phyloP scores from a whole-genome alignment of 2,113 vertebrate genomes.

The Jaculus jaculus region DNA sequence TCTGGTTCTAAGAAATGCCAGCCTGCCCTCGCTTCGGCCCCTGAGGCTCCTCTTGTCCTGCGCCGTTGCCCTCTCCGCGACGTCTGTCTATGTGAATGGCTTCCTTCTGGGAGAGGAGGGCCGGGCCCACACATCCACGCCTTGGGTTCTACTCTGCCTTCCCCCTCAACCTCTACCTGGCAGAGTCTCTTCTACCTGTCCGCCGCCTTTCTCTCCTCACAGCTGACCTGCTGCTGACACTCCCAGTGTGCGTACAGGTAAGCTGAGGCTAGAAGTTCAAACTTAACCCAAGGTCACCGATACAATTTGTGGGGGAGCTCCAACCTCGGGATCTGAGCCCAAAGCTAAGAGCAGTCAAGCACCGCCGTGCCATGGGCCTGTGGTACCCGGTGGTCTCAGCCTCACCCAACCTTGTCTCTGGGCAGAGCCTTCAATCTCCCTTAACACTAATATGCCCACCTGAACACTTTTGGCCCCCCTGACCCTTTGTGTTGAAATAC shows the following conservation, averaged over 20 bases:
- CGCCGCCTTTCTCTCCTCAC: too few species aligned
- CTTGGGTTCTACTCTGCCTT: not conserved
- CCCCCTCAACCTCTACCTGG: accelerated
- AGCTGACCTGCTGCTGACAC: accelerated
- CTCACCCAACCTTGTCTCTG: not conserved
- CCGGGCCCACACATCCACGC: not conserved
- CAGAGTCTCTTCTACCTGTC: not conserved
- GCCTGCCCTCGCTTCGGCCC: not conserved
- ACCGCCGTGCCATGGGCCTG: not conserved
- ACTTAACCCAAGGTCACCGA: not conserved
- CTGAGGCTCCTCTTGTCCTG: not conserved
- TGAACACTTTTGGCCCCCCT: not conserved
- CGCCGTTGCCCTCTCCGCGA: not conserved
- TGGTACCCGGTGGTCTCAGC: not conserved
- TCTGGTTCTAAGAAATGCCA: not conserved
- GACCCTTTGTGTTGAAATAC: not conserved
- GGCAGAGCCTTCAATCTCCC: not conserved
- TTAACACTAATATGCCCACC: accelerated
- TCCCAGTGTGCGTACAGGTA: not conserved
- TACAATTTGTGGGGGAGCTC: not conserved
- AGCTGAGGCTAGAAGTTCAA: not conserved
- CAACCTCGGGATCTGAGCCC: not conserved
- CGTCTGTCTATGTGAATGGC: not conserved
- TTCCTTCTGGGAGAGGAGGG: not conserved
- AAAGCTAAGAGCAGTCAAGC: not conserved